phyloP scores from a whole-genome alignment of 2,888 invertebrate species.

The Ichneumoninae sp. region DNA sequence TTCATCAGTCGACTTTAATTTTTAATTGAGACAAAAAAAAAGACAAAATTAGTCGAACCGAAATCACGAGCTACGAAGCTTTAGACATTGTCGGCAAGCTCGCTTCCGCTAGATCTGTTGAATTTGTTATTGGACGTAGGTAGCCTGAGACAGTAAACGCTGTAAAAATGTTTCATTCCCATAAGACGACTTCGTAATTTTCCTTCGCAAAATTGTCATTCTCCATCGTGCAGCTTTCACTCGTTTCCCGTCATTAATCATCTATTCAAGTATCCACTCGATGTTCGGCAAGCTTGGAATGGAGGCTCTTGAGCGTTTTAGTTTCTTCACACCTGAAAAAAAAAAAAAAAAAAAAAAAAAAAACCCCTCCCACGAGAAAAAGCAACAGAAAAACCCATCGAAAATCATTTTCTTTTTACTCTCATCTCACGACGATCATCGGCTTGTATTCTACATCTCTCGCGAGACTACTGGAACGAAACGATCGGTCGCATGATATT shows the following conservation, averaged over 20 bases:
- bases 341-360: background rate
- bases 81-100: slow-evolving; percentile 6
- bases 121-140: background rate
- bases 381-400: too few relatives aligned
- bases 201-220: slow-evolving; percentile 29
- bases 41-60: background rate
- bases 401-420: slow-evolving; percentile 38
- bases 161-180: background rate
- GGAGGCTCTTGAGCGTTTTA: background rate
- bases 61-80: slow-evolving; percentile 12
- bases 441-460: slow-evolving; percentile 39
- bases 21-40: background rate
- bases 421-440: slow-evolving; percentile 38
- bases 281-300: slow-evolving; percentile 8
- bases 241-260: background rate
- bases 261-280: slow-evolving; percentile 4
- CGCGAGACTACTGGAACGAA: slow-evolving; percentile 5
- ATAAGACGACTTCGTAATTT: background rate
- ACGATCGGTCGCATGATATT: too few relatives aligned
- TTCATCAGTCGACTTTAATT: background rate
- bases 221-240: slow-evolving; percentile 33
- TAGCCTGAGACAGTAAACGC: background rate
- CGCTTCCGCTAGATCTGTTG: slow-evolving; percentile 1
- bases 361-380: too few relatives aligned
- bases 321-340: background rate